A percentile compares a stretch with the other conserved stretches of the same genome.
These are phyloP conservation scores for Pocillopora grandis DNA, from an alignment of 92 coral and sea anemone genomes.

Conservation along the genomic window DNA sequence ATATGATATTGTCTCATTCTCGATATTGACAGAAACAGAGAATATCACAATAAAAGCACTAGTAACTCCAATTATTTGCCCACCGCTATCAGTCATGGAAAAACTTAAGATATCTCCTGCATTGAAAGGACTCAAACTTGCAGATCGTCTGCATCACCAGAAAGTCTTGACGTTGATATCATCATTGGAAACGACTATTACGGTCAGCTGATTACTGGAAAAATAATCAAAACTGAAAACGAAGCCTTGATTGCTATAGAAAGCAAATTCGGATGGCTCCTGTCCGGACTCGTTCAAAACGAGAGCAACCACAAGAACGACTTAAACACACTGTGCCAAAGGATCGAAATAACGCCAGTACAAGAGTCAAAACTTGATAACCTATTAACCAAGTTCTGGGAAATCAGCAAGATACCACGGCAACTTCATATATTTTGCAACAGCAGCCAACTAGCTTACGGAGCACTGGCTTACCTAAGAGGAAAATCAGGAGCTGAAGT, in stretches of 20 bases:
- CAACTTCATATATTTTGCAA: conserved; percentile 57
- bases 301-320: too few species aligned
- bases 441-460: not conserved
- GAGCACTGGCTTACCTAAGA: conserved; percentile 56
- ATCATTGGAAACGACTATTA: conserved; percentile 17
- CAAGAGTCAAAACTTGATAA: too few species aligned
- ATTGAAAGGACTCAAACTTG: conserved; percentile 5
- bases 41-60: too few species aligned
- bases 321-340: too few species aligned
- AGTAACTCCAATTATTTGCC: too few species aligned
- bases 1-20: too few species aligned
- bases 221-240: conserved; percentile 26
- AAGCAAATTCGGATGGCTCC: conserved; percentile 50
- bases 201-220: conserved; percentile 36
- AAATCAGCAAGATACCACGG: not conserved
- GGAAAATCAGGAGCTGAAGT: conserved; percentile 16
- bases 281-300: too few species aligned
- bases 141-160: conserved; percentile 21
- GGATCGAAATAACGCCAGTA: too few species aligned
- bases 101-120: not conserved
- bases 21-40: too few species aligned
- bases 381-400: too few species aligned
- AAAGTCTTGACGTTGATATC: conserved; percentile 17
- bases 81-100: too few species aligned
- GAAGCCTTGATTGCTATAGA: conserved; percentile 43